phyloP scores from a whole-genome alignment of 2,888 invertebrate species.

The Troides helena region DNA sequence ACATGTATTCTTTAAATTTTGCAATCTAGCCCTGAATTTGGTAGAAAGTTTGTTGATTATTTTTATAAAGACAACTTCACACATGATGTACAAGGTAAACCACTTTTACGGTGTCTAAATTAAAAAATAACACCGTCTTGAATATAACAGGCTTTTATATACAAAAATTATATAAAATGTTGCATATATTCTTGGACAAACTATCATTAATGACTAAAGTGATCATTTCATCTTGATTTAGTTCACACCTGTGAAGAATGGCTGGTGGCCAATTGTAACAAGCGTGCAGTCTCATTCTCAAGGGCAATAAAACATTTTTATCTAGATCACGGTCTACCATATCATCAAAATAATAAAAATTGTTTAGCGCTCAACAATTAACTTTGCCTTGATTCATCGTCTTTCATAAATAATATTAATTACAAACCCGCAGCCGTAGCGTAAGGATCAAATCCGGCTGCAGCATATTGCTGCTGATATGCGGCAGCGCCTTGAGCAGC shows the following conservation, averaged over 20 bases:
- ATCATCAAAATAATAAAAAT: neutral
- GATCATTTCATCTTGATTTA: conserved; percentile 4
- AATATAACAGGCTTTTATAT: no score
- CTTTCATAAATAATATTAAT: neutral
- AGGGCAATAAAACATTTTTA: neutral
- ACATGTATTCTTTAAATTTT: neutral
- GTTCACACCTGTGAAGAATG: neutral
- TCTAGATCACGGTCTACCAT: neutral
- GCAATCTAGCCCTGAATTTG: no score
- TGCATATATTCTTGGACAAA: neutral
- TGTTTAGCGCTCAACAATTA: neutral
- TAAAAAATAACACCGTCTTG: no score
- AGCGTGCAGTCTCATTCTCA: neutral
- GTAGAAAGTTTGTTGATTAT: no score
- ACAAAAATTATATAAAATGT: no score
- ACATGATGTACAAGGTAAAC: no score
- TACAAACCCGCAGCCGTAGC: conserved; percentile 84
- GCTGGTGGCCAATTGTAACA: neutral
- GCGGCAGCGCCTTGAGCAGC: conserved; percentile 86
- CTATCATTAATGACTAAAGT: neutral
- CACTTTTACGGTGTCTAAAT: no score
- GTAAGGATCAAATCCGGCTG: conserved; percentile 88
- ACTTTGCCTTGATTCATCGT: no score
- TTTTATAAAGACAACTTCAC: no score
- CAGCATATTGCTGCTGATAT: conserved; percentile 86